These are phyloP conservation scores for Geotrypetes seraphini DNA, from an alignment of 2,797 vertebrate genomes.

Conservation along the genomic window DNA sequence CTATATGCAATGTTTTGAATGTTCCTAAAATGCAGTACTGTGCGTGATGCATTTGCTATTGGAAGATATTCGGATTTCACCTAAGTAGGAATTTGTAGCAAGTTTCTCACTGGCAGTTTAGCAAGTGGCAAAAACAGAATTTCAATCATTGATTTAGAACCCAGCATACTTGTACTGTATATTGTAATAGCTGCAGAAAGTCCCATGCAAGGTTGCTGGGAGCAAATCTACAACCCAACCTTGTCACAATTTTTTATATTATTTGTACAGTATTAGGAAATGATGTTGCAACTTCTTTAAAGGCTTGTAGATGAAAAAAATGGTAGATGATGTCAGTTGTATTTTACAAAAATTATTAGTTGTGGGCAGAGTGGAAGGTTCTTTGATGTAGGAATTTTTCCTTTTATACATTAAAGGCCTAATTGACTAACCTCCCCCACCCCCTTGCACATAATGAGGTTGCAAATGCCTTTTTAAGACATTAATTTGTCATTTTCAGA, in stretches of 20 bases:
- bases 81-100: constrained; percentile 1
- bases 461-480: constrained; percentile 27
- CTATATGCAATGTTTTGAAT: constrained; percentile 13
- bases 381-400: constrained; percentile 38
- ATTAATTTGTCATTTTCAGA: constrained; percentile 33
- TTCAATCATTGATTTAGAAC: constrained; percentile 40
- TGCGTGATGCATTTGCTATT: constrained; percentile 8
- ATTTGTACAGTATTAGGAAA: constrained; percentile 26
- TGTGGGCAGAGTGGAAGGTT: constrained; percentile 28
- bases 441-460: no score
- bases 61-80: not conserved
- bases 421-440: no score
- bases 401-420: constrained; percentile 37
- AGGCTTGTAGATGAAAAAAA: constrained; percentile 42
- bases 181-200: constrained; percentile 36
- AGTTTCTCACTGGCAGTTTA: not conserved
- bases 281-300: constrained; percentile 38
- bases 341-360: constrained; percentile 31
- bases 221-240: constrained; percentile 11
- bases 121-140: constrained; percentile 30
- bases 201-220: constrained; percentile 3
- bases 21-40: constrained; percentile 1
- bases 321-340: constrained; percentile 43
- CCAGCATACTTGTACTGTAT: constrained; percentile 23
- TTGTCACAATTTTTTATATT: constrained; percentile 29